Evolutionary conservation across 2,888 invertebrate genomes (phyloP), one percentile per base, ranked within the genome.

Genomic region (Isotomurus palustris): DNA sequence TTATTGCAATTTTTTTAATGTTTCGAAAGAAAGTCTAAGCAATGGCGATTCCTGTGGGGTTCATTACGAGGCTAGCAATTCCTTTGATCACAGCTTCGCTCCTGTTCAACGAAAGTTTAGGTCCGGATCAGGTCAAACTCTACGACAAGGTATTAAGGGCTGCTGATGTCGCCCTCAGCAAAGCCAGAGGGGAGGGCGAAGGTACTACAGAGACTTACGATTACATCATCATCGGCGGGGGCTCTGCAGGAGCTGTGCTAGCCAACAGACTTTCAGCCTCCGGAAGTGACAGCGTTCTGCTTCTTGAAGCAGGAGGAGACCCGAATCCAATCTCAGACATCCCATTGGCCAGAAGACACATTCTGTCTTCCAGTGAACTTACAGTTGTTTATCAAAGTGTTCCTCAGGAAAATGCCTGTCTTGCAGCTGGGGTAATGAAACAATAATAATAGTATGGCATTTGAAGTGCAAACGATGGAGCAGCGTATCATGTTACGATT

Each of bases 321-420:
- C 67, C 67, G 4, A 67, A 64, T 53, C 64, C 64, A 0, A 5
- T 60, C 10, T 25, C 45, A 3, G 67, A 67, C n/a, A 40, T 58
- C 2, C 58, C 64, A 8, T 44, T 36, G 54, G 55, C 38, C 24
- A 29, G 6, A 17, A n/a, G 24, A 27, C n/a, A 10, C n/a, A 4
- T 38, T 3, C 6, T 4, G 22, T 14, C 10, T 14, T 19, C 17
- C 4, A 19, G 25, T 25, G 50, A 35, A 10, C 36, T 50, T 36
- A 8, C 19, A 21, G 4, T 50, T 4, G 28, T 38, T 10, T 58
- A 58, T 27, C 8, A 21, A 29, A 40, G 29, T 19, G 41, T 48
- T 14, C 47, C 53, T 5, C 53, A 53, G 21, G 35, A 12, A 14
- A 52, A 36, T 3, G 43, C 57, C n/a, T 61, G 58, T 45, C 17